Evolutionary conservation across 2,888 invertebrate species (phyloP).

Genomic region (Nephrocerus scutellatus): DNA sequence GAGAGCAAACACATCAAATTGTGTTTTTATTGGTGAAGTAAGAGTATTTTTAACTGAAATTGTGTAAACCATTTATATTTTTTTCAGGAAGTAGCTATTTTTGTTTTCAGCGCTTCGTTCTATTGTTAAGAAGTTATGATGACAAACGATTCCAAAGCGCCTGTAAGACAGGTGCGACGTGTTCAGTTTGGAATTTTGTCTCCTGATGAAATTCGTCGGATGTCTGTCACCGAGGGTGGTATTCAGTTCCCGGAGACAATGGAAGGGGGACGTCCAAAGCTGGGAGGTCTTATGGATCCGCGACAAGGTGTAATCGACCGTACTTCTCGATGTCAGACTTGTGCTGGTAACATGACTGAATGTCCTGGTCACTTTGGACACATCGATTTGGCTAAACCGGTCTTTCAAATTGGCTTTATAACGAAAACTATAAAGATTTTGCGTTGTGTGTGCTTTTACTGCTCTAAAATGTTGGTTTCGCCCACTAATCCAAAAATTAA

Average conservation of each 20-base stretch:
- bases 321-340: constrained; percentile 87
- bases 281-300: constrained; percentile 99
- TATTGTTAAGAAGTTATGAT: too few species aligned
- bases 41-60: too few species aligned
- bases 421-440: constrained; percentile 95
- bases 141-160: constrained; percentile 82
- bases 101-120: too few species aligned
- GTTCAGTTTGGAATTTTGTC: constrained; percentile 98
- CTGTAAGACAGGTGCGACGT: constrained; percentile 85
- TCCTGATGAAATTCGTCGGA: constrained; percentile 97
- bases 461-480: constrained; percentile 92
- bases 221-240: constrained; percentile 97
- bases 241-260: constrained; percentile 95
- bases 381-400: constrained; percentile 95
- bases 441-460: constrained; percentile 98
- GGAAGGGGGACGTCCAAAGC: constrained; percentile 96
- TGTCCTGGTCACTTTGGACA: constrained; percentile 99
- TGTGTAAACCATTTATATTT: too few species aligned
- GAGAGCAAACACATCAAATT: too few species aligned
- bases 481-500: constrained; percentile 64
- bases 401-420: constrained; percentile 96
- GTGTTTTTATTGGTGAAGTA: too few species aligned
- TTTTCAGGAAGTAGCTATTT: too few species aligned
- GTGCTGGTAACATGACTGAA: constrained; percentile 96
- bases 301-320: constrained; percentile 96